Percentiles rank a stretch among this genome's conserved stretches.
Conservation (phyloP, 2,797 vertebrate genomes). For the Crocodylus rhombifer region DNA sequence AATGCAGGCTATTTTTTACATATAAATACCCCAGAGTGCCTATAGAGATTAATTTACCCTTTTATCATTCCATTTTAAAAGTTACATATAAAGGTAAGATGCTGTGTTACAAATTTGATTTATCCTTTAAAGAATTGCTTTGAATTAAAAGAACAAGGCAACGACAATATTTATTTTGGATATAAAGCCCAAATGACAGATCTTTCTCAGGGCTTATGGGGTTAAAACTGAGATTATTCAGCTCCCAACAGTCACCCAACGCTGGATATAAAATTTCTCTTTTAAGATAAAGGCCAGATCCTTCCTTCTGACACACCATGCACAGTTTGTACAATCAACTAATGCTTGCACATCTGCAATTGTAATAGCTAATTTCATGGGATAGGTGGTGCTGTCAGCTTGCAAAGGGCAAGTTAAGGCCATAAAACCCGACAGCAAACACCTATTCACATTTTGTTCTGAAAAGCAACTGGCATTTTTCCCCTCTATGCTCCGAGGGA, state of each 20-base stretch:
- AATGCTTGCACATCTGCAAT: not conserved
- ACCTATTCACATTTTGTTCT: slow-evolving; percentile 65
- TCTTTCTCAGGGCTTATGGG: not conserved
- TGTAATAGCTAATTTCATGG: slow-evolving; percentile 16
- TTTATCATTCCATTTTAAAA: slow-evolving; percentile 1
- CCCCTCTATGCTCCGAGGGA: slow-evolving; percentile 39
- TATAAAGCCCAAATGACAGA: not conserved
- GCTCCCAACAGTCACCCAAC: not conserved
- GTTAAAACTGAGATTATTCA: not conserved
- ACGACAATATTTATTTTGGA: not conserved
- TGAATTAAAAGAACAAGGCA: not conserved
- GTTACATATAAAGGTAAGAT: not conserved
- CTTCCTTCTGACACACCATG: not conserved
- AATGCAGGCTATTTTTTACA: slow-evolving; percentile 49
- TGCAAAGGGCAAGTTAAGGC: slow-evolving; percentile 28
- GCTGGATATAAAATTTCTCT: not conserved
- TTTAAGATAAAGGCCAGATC: not conserved
- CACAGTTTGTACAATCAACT: not conserved
- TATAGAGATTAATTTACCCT: slow-evolving; percentile 41
- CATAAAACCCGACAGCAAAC: slow-evolving; percentile 43
- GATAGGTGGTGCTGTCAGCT: slow-evolving; percentile 72
- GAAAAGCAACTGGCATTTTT: slow-evolving; percentile 58
- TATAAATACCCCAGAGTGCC: not conserved
- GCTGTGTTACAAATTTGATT: not conserved
- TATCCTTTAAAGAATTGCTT: not conserved